These are phyloP conservation scores for Apotomis capreana DNA, from an alignment of 2,888 invertebrate genomes.

Conservation along the genomic window DNA sequence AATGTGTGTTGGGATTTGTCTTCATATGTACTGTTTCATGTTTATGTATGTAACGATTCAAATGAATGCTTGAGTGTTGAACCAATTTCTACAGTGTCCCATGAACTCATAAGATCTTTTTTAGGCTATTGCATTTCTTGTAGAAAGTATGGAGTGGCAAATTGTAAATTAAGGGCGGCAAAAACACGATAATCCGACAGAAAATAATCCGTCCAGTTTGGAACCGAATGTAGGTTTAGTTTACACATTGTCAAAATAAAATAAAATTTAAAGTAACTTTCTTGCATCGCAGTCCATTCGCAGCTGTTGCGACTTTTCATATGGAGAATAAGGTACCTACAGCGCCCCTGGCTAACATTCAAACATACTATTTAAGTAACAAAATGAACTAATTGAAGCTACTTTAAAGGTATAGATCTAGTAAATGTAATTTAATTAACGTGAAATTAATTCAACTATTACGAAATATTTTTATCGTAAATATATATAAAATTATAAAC, in stretches of 20 bases:
- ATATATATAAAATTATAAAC: too few species aligned
- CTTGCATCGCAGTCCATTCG: background rate
- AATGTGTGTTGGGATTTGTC: conserved; percentile 6
- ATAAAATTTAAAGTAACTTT: conserved; percentile 3
- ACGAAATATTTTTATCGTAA: too few species aligned
- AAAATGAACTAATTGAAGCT: too few species aligned
- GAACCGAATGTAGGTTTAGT: conserved; percentile 3
- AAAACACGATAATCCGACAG: conserved; percentile 8
- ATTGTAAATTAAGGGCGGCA: background rate
- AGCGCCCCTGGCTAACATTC: too few species aligned
- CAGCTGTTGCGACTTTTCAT: conserved; percentile 10
- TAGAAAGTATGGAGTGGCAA: background rate
- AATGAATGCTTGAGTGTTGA: background rate
- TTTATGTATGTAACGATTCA: background rate
- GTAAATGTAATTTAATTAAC: too few species aligned
- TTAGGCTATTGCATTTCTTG: background rate
- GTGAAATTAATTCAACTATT: too few species aligned
- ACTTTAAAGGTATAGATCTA: too few species aligned
- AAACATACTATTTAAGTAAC: too few species aligned
- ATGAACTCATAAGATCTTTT: background rate
- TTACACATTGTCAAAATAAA: conserved; percentile 17
- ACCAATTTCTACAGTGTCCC: conserved; percentile 11
- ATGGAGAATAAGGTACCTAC: too few species aligned
- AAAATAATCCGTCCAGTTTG: conserved; percentile 21
- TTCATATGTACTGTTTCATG: background rate